Percentiles rank a stretch among this genome's conserved stretches.
Conservation (phyloP, 2,113 vertebrate species). For the Rhipidura dahli region DNA sequence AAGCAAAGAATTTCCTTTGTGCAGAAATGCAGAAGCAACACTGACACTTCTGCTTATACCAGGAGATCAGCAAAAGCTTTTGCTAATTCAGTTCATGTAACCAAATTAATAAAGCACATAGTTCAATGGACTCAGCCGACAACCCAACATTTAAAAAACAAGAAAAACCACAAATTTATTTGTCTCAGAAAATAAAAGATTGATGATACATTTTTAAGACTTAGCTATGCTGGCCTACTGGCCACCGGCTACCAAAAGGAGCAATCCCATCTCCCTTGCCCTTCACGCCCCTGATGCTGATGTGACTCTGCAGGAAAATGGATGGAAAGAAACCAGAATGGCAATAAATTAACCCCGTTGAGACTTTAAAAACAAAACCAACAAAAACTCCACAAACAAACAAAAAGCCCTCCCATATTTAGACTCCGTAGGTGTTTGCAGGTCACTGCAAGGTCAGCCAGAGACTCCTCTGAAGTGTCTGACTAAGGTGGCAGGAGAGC, state of each 20-base stretch:
- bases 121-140: not conserved
- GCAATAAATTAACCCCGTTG: not conserved
- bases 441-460: not conserved
- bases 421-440: not conserved
- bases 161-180: not conserved
- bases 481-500: not conserved
- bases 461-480: not conserved
- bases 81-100: not conserved
- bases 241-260: not conserved
- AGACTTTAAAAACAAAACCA: not conserved
- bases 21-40: not conserved
- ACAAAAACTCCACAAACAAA: not conserved
- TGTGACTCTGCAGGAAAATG: not conserved
- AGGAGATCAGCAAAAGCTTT: not conserved
- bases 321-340: not conserved
- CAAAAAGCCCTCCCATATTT: not conserved
- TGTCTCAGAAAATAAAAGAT: not conserved
- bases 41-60: not conserved
- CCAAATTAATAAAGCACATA: not conserved
- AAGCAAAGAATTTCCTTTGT: not conserved
- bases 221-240: not conserved
- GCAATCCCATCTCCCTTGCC: not conserved
- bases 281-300: fast-evolving
- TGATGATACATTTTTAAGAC: not conserved
- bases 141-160: not conserved